Conservation (phyloP, 2,797 vertebrate species). For the Lepilemur ruficaudatus region DNA sequence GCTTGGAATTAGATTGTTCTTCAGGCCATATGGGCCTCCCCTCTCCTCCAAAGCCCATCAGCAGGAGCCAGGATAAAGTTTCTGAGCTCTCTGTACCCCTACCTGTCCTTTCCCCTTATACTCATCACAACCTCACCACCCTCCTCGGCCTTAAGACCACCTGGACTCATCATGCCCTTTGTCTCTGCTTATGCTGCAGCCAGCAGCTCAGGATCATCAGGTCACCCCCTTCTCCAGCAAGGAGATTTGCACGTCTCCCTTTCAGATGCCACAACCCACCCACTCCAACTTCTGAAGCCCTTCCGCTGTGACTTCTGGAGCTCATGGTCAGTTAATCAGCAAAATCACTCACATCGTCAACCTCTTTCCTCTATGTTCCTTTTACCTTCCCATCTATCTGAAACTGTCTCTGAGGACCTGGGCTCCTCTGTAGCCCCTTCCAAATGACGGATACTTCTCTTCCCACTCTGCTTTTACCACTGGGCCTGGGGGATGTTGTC, state of each 20-base stretch:
- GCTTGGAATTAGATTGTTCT: neutral
- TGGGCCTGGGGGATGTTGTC: neutral
- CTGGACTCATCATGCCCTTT: neutral
- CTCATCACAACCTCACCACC: neutral
- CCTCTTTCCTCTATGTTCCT: neutral
- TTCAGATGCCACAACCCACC: neutral
- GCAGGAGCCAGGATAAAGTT: neutral
- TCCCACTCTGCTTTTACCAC: neutral
- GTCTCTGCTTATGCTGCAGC: neutral
- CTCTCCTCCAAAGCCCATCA: rapidly evolving
- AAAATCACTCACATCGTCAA: neutral
- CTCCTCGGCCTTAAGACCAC: neutral
- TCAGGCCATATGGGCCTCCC: neutral
- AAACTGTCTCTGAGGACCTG: neutral
- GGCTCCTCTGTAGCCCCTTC: neutral
- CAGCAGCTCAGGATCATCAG: neutral
- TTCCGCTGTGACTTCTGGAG: neutral
- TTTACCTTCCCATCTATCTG: neutral
- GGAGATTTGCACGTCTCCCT: neutral
- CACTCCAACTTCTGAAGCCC: neutral
- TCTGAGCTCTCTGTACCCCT: too few relatives aligned
- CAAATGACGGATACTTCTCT: too few relatives aligned
- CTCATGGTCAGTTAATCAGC: neutral
- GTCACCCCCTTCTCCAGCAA: neutral
- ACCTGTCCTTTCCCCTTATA: neutral